Base-by-base conservation (phyloP, 2,797 vertebrate genomes). In the Xenops minutus region DNA sequence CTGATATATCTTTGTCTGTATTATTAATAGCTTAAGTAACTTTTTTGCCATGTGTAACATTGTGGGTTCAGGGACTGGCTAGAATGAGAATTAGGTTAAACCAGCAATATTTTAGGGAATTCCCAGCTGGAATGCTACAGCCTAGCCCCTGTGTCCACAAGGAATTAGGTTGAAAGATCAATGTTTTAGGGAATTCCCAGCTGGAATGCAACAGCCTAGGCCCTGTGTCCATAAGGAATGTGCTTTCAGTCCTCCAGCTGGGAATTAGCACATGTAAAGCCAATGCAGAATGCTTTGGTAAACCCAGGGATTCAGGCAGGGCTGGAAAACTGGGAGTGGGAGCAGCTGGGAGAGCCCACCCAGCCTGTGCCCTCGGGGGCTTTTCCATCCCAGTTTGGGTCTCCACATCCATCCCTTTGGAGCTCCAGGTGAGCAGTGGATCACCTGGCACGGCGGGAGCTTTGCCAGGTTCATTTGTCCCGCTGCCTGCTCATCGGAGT, bases 391-490 rank as follows among this genome's bases (percentile, higher is more conserved):
- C 7, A 0, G 0, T 24, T 6, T 12, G 72, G 78, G 17, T 37
- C 46, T 64, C 8, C 84, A 6, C 39, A 4, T 48, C 36, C 10
- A 32, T 11, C 43, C 67, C 64, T 63, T 7, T 32, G 91, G 76
- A 64, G 64, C 52, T 58, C 11, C 64, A 78, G 93, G 85, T 32
- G 89, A 83, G 85, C 87, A 68, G 91, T 29, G 75, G 39, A 54
- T 91, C 79, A 44, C 48, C 51, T 19, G 88, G 92, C 48, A 49
- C 48, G 27, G 11, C 18, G 81, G 96, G 96, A 97, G 92, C 32
- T 58, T 39, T 79, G 89, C 95, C 96, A 95, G 93, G 63, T 64
- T 71, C 16, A 77, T 96, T 86, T 96, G 95, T 91, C 55, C 91
- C 3, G 19, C 63, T 89, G 94, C 88, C 95, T 89, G 95, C 30